phyloP scores from a whole-genome alignment of 1,140 invertebrate genomes.

The Anthonomus grandis region DNA sequence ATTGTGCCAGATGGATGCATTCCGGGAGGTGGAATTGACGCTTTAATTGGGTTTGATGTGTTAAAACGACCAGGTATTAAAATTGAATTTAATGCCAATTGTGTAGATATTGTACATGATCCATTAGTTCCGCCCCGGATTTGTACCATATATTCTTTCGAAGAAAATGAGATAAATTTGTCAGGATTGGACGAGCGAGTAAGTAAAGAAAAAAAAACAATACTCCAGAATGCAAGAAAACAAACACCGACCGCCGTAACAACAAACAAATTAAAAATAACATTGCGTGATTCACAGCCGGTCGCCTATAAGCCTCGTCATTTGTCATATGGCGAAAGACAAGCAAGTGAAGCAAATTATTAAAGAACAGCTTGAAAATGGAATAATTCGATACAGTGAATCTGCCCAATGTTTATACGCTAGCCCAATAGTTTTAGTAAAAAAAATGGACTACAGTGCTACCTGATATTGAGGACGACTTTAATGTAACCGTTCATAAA shows the following conservation, averaged over 20 bases:
- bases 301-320: too few species aligned
- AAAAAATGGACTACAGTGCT: background rate
- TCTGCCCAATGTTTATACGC: background rate
- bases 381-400: background rate
- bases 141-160: constrained; percentile 2
- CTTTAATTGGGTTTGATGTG: background rate
- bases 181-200: constrained; percentile 3
- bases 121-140: background rate
- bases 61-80: constrained; percentile 3
- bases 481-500: constrained; percentile 3
- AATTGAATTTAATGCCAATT: constrained; percentile 1
- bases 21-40: background rate
- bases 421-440: background rate
- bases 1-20: constrained; percentile 3
- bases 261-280: too few species aligned
- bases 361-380: background rate
- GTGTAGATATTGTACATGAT: constrained; percentile 1
- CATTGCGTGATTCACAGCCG: constrained; percentile 3
- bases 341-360: constrained; percentile 3
- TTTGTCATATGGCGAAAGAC: constrained; percentile 3
- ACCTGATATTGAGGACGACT: constrained; percentile 3
- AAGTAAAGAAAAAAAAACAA: constrained; percentile 1
- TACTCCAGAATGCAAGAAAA: background rate
- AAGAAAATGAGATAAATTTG: too few species aligned
- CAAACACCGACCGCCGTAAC: background rate